Percentiles rank a stretch among this genome's conserved stretches.
phyloP scores from a whole-genome alignment of 2,797 vertebrate species.

The Cygnus olor region DNA sequence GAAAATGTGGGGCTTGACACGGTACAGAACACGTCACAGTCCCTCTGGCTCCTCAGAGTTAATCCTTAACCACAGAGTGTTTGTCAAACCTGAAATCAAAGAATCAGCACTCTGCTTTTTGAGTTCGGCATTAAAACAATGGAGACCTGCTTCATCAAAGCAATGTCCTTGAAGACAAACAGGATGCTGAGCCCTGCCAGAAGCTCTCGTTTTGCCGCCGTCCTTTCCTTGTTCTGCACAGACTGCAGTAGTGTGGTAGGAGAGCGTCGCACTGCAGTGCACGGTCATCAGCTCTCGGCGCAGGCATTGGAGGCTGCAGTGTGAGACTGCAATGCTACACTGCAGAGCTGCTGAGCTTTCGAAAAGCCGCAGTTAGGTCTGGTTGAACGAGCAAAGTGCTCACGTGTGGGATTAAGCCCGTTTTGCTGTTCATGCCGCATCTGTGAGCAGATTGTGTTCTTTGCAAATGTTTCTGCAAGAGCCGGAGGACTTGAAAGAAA shows the following conservation, averaged over 20 bases:
- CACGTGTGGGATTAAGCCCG: background rate
- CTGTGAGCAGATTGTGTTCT: background rate
- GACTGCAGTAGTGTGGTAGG: background rate
- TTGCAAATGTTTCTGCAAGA: background rate
- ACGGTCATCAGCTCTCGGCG: background rate
- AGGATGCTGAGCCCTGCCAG: background rate
- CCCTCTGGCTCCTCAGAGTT: background rate
- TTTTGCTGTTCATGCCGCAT: background rate
- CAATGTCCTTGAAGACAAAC: background rate
- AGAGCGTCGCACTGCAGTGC: constrained; percentile 31
- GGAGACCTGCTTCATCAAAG: background rate
- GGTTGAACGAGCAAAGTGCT: background rate
- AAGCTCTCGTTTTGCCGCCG: background rate
- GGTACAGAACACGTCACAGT: background rate
- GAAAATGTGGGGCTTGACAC: background rate
- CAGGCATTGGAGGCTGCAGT: constrained; percentile 11
- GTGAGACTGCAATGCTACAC: constrained; percentile 26
- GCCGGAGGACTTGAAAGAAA: background rate
- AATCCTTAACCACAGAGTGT: background rate
- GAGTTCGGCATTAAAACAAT: background rate
- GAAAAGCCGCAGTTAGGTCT: background rate
- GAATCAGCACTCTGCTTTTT: background rate
- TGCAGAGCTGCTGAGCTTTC: constrained; percentile 17
- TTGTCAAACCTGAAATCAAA: background rate
- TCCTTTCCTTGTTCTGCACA: background rate